A percentile compares a stretch with the other conserved stretches of the same genome.
These are phyloP conservation scores for Carassius gibelio DNA, from an alignment of 2,113 vertebrate species.

Conservation along the genomic window DNA sequence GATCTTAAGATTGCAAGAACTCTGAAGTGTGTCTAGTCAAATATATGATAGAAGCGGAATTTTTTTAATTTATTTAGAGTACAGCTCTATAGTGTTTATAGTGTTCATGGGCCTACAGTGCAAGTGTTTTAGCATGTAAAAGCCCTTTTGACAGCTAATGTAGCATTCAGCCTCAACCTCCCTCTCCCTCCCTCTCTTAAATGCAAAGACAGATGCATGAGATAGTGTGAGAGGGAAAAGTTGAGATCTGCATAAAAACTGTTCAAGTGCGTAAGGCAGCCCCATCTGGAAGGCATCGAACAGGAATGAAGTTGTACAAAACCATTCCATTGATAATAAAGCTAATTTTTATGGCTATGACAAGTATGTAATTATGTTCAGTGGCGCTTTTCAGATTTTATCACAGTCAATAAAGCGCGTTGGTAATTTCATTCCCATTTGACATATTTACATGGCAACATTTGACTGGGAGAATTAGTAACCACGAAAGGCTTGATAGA, in stretches of 20 bases:
- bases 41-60: background rate
- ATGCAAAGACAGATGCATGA: slow-evolving; percentile 39
- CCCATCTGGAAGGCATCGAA: slow-evolving; percentile 99
- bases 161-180: slow-evolving; percentile 68
- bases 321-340: slow-evolving; percentile 99
- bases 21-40: background rate
- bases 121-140: slow-evolving; percentile 48
- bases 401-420: slow-evolving; percentile 99
- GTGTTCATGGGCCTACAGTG: slow-evolving; percentile 17
- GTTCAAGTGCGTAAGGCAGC: slow-evolving; percentile 97
- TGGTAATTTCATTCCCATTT: slow-evolving; percentile 99
- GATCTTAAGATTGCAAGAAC: background rate
- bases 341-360: slow-evolving; percentile 99
- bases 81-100: background rate
- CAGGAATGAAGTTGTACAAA: slow-evolving; percentile 99
- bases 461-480: slow-evolving; percentile 99
- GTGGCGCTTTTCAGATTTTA: slow-evolving; percentile 99
- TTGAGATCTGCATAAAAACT: slow-evolving; percentile 90
- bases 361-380: slow-evolving; percentile 99
- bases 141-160: slow-evolving; percentile 62
- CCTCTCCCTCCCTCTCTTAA: slow-evolving; percentile 44
- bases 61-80: no score
- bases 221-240: slow-evolving; percentile 38
- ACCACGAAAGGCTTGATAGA: slow-evolving; percentile 98
- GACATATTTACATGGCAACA: slow-evolving; percentile 99